phyloP scores from a whole-genome alignment of 2,888 invertebrate genomes.

The Eristalis arbustorum region DNA sequence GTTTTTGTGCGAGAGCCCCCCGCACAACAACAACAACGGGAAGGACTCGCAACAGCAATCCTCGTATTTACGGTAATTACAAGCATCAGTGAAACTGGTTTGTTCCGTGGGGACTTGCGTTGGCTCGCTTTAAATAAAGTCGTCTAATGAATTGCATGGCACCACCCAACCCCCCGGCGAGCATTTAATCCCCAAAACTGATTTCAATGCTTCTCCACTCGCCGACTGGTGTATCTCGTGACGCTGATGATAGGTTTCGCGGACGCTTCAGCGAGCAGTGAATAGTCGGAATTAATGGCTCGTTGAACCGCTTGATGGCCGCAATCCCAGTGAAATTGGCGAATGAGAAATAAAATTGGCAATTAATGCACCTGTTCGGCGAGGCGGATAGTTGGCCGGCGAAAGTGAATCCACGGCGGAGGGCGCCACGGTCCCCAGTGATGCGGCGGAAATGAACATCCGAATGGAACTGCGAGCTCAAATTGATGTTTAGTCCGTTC shows the following conservation, averaged over 20 bases:
- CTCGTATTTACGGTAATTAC: neutral
- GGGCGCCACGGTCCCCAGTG: neutral
- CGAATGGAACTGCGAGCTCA: neutral
- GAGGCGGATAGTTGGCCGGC: neutral
- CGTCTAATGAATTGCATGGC: neutral
- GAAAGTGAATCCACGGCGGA: neutral
- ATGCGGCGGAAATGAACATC: neutral
- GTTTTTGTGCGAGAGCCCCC: neutral
- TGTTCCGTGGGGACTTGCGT: neutral
- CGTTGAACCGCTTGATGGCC: conserved; percentile 47
- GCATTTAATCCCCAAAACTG: neutral
- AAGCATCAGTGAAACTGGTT: neutral
- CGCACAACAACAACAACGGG: no score
- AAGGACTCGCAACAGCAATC: neutral
- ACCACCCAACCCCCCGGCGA: neutral
- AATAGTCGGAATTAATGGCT: conserved; percentile 52
- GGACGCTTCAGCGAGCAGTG: conserved; percentile 20
- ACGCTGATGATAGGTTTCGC: conserved; percentile 10
- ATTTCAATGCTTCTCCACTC: neutral
- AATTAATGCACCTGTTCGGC: conserved; percentile 49
- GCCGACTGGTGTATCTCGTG: neutral
- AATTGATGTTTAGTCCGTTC: neutral
- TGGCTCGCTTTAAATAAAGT: neutral
- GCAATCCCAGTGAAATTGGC: conserved; percentile 10
- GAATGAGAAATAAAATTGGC: conserved; percentile 55